phyloP scores from a whole-genome alignment of 64 coral and sea anemone species.

The Hydrozoanthus tunicans region DNA sequence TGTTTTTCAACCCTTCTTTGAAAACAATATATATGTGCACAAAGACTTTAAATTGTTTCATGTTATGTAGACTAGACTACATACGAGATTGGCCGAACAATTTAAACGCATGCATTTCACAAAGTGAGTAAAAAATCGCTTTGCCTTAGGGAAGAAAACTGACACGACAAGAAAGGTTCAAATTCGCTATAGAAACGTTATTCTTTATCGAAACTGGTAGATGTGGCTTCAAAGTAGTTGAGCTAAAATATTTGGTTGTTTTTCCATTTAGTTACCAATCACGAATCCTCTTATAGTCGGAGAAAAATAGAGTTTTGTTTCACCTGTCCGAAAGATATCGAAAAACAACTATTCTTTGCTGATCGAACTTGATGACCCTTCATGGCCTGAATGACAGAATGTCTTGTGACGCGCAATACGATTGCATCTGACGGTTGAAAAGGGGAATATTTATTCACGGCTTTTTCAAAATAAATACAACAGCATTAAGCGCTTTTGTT shows the following conservation, averaged over 20 bases:
- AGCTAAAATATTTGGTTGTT: not conserved
- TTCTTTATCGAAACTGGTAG: not conserved
- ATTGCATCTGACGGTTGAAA: slow-evolving; percentile 12
- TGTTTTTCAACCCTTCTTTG: not conserved
- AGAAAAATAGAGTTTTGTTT: not conserved
- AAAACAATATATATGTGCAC: not conserved
- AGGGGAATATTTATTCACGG: slow-evolving; percentile 4
- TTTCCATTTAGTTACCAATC: not conserved
- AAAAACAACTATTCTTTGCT: slow-evolving; percentile 12
- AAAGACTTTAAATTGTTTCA: not conserved
- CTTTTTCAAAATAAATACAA: slow-evolving; percentile 53
- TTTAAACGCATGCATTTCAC: not conserved
- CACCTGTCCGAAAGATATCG: slow-evolving; percentile 29
- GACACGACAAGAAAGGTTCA: not conserved
- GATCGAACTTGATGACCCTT: slow-evolving; percentile 10
- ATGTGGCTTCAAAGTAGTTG: not conserved
- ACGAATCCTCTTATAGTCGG: not conserved
- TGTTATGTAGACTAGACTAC: not conserved
- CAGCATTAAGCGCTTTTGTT: slow-evolving; percentile 23
- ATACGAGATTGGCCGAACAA: not conserved
- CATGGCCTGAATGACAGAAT: not conserved
- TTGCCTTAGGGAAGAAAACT: not conserved
- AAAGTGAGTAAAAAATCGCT: too few species aligned
- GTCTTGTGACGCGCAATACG: slow-evolving; percentile 12
- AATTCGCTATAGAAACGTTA: not conserved